Base-by-base conservation (phyloP, 2,797 vertebrate species). In the Sebastolobus alascanus region DNA sequence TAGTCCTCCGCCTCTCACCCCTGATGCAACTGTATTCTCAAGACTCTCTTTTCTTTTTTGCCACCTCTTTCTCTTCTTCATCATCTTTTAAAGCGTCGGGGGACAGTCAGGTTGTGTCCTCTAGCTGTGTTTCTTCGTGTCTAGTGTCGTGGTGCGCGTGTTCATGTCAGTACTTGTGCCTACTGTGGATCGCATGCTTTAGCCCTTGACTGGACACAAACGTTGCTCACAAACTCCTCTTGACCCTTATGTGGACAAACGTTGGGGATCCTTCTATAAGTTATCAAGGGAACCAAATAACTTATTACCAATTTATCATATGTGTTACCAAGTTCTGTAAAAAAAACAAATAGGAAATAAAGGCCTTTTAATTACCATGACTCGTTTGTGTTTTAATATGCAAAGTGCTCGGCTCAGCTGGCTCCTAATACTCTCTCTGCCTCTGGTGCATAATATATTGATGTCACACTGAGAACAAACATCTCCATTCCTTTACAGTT, bases 181-280 rank as follows among this genome's bases (percentile, higher is more conserved):
- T 95, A 95, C 93, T 96, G 95, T 96, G 95, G 94, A 96, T 95
- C 93, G 95, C 95, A 96, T 96, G 95, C 95, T 95, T 95, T 95
- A 95, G 95, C 94, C 95, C 94, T 95, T 94, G 93, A 94, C 94
- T 93, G 94, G 95, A 95, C 95, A 95, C 94, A 94, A 95, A 94
- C 86, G 90, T 95, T 94, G 95, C 95, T 96, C 95, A 95, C 92
- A 93, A 94, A 95, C 93, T 93, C 94, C 94, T 93, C 94, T 89
- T 89, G 92, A 93, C 93, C 91, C 92, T 93, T 91, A 80, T 92
- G 94, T 95, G 93, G 94, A 95, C 90, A 93, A 94, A 92, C 88
- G 91, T 94, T 90, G 93, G 92, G 93, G 91, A 94, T 93, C 94
- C 94, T 94, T 95, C 92, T 94, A 91, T 54, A 95, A 93, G 91